These are phyloP conservation scores for Chymomyza amoena DNA, from an alignment of 2,888 invertebrate genomes.

Conservation along the genomic window DNA sequence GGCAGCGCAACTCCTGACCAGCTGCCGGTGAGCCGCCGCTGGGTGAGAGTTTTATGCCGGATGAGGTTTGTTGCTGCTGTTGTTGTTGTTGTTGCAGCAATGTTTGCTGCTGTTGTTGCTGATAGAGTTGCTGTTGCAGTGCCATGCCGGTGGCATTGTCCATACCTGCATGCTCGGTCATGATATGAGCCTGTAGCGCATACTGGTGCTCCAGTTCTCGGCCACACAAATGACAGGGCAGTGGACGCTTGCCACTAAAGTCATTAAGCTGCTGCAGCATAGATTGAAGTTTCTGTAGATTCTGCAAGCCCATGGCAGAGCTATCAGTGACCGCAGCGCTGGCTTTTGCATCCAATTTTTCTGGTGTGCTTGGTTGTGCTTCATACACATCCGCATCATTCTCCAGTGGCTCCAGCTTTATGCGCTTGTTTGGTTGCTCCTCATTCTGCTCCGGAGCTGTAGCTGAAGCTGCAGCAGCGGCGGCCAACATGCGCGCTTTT, in stretches of 20 bases:
- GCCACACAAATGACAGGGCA: constrained; percentile 85
- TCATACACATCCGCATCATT: constrained; percentile 46
- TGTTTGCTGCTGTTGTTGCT: constrained; percentile 32
- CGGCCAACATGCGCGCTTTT: constrained; percentile 54
- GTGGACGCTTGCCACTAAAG: constrained; percentile 82
- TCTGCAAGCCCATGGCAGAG: constrained; percentile 85
- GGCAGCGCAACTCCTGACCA: constrained; percentile 70
- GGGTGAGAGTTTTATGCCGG: constrained; percentile 68
- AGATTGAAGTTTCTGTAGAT: constrained; percentile 91
- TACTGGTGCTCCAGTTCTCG: constrained; percentile 86
- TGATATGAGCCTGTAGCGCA: constrained; percentile 81
- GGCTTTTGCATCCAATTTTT: constrained; percentile 3
- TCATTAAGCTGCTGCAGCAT: constrained; percentile 94
- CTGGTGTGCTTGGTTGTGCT: neutral
- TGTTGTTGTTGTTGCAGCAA: constrained; percentile 34
- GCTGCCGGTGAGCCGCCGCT: constrained; percentile 37
- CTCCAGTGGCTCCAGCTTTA: constrained; percentile 67
- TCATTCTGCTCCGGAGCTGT: constrained; percentile 28
- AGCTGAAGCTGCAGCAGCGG: constrained; percentile 34
- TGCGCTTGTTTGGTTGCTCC: constrained; percentile 63
- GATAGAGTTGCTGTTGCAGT: constrained; percentile 21
- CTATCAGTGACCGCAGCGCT: constrained; percentile 49
- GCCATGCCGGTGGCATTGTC: constrained; percentile 31
- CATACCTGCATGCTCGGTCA: constrained; percentile 75
- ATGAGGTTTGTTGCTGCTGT: constrained; percentile 30